Base-by-base conservation (phyloP, 1,140 invertebrate genomes). In the Bombus soroeensis region DNA sequence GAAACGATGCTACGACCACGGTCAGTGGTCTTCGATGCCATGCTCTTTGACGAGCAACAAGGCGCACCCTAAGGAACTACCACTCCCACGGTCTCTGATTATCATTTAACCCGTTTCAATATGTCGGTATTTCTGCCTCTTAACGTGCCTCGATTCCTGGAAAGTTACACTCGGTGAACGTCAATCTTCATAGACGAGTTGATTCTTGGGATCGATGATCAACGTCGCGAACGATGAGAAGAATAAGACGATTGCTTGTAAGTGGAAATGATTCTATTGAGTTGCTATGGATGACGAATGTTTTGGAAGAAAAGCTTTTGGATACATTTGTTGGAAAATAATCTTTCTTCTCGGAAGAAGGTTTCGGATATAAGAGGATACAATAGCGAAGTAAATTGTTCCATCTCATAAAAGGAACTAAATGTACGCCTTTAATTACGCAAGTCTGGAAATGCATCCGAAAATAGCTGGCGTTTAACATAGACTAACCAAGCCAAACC, bases 61-160 rank as follows among this genome's bases (percentile, higher is more conserved):
- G 85, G 77, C 72, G 72, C 72, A 72, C 84, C 77, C 85, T 81
- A 79, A 76, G 59, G 13, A 57, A 57, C 43, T 57, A 28, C 47
- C 75, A 78, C 74, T 84, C 82, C 64, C 75, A 83, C 81, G 81
- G 74, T 78, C 47, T 18, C 39, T 66, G 37, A 74, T 81, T 74
- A 74, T 81, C 71, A n/a, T 83, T 70, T 47, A 53, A 41, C 41
- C 34, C 57, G 76, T 83, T 85, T 72, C 75, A 72, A 80, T 78
- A 68, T 41, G 43, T 18, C 37, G 68, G 73, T 85, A 34, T 66
- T 66, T 37, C 32, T 37, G 28, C 10, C 68, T 71, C 47, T 81
- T 71, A 57, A 57, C 68, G 43, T 41, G 28, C 59, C 25, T 53
- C 59, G 39, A 62, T 47, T 64, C 59, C 25, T 47, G 81, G 73